phyloP scores from a whole-genome alignment of 2,797 vertebrate genomes.

The Lagorchestes hirsutus region DNA sequence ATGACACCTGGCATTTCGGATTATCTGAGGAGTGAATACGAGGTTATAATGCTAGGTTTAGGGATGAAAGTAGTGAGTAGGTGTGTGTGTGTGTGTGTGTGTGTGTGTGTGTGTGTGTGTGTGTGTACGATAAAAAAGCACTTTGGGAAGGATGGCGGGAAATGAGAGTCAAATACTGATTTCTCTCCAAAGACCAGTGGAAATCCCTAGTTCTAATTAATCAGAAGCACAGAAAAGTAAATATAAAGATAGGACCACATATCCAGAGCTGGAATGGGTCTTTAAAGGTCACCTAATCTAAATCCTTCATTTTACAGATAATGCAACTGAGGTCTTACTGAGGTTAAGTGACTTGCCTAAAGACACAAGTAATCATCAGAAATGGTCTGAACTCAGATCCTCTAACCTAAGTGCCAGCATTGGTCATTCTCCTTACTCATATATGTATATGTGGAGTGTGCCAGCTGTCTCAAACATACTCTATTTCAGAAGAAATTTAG shows the following conservation, averaged over 20 bases:
- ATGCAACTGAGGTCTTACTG: background rate
- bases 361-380: background rate
- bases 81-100: too few relatives aligned
- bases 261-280: background rate
- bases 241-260: background rate
- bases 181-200: background rate
- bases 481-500: background rate
- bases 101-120: too few relatives aligned
- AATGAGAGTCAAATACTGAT: background rate
- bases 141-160: background rate
- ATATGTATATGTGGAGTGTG: background rate
- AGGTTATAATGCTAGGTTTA: background rate
- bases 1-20: constrained; percentile 92
- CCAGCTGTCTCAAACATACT: background rate
- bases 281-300: background rate
- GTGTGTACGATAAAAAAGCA: background rate
- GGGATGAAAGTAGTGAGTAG: background rate
- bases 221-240: background rate
- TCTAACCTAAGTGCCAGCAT: background rate
- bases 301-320: background rate
- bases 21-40: constrained; percentile 84
- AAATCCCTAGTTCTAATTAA: background rate
- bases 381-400: background rate
- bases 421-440: background rate
- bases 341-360: background rate